These are phyloP conservation scores for Zygaena filipendulae DNA, from an alignment of 2,888 invertebrate species.

Conservation along the genomic window DNA sequence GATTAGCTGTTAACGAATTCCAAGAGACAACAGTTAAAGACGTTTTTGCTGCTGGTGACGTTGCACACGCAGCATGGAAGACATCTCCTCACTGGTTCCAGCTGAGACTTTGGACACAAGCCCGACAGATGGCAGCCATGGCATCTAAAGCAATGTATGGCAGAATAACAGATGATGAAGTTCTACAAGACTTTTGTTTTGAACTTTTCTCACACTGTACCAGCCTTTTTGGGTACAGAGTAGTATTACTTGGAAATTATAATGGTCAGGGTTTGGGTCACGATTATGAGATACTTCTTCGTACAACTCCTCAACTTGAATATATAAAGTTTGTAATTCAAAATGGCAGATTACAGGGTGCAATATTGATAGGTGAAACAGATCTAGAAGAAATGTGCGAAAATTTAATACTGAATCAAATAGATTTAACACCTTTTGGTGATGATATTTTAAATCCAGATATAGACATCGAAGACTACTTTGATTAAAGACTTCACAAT, in stretches of 20 bases:
- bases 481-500: slow-evolving; percentile 92
- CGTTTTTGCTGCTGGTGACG: slow-evolving; percentile 96
- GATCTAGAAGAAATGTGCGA: slow-evolving; percentile 98
- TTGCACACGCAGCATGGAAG: slow-evolving; percentile 86
- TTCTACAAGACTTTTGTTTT: slow-evolving; percentile 94
- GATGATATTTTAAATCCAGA: slow-evolving; percentile 94
- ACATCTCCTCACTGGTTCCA: slow-evolving; percentile 88
- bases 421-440: slow-evolving; percentile 88
- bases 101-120: slow-evolving; percentile 98
- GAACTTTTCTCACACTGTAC: slow-evolving; percentile 98
- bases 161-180: slow-evolving; percentile 66
- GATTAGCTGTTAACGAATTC: slow-evolving; percentile 84
- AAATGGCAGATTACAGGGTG: slow-evolving; percentile 89
- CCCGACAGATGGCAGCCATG: slow-evolving; percentile 96
- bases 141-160: slow-evolving; percentile 91
- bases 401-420: slow-evolving; percentile 94
- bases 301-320: slow-evolving; percentile 83
- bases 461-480: slow-evolving; percentile 98
- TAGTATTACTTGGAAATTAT: slow-evolving; percentile 89
- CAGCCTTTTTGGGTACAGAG: slow-evolving; percentile 92
- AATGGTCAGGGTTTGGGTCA: slow-evolving; percentile 89
- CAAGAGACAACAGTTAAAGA: slow-evolving; percentile 83
- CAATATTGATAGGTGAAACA: slow-evolving; percentile 95
- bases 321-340: slow-evolving; percentile 90
- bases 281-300: slow-evolving; percentile 84